These are phyloP conservation scores for Trissoscelio sp. DNA, from an alignment of 2,888 invertebrate genomes.

Conservation along the genomic window DNA sequence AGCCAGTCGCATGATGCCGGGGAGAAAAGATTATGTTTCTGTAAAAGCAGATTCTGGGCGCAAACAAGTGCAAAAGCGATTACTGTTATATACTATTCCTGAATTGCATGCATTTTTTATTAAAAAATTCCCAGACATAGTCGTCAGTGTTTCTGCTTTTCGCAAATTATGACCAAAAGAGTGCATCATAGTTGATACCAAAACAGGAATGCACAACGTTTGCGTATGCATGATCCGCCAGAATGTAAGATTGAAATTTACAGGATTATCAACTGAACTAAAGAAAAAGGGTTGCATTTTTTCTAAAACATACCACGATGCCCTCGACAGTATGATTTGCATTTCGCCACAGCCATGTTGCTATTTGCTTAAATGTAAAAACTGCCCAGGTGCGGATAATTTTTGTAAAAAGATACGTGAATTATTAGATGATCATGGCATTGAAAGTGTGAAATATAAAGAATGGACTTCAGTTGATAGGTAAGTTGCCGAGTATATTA, in stretches of 20 bases:
- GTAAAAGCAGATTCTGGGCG: neutral
- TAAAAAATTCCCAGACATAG: neutral
- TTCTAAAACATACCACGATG: constrained; percentile 12
- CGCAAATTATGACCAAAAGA: constrained; percentile 8
- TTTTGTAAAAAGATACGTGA: constrained; percentile 13
- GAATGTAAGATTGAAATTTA: constrained; percentile 3
- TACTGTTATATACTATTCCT: neutral
- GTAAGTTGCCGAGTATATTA: too few species aligned
- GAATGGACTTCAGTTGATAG: constrained; percentile 37
- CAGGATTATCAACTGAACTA: neutral
- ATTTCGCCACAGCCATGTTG: neutral
- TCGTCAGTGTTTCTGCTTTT: neutral
- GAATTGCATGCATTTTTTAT: neutral
- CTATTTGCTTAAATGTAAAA: constrained; percentile 6
- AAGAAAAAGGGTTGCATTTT: neutral
- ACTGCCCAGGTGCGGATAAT: neutral
- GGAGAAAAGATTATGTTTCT: constrained; percentile 14
- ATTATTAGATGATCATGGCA: constrained; percentile 7
- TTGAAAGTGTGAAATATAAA: constrained; percentile 12
- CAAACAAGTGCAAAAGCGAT: neutral
- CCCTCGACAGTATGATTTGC: constrained; percentile 1
- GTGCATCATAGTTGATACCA: constrained; percentile 9
- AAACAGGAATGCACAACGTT: constrained; percentile 8
- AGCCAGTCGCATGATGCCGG: constrained; percentile 7
- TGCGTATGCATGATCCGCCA: neutral